Percentiles rank a stretch among this genome's conserved stretches.
Evolutionary conservation across 2,113 vertebrate species (phyloP).

Genomic region (Columba janthina): DNA sequence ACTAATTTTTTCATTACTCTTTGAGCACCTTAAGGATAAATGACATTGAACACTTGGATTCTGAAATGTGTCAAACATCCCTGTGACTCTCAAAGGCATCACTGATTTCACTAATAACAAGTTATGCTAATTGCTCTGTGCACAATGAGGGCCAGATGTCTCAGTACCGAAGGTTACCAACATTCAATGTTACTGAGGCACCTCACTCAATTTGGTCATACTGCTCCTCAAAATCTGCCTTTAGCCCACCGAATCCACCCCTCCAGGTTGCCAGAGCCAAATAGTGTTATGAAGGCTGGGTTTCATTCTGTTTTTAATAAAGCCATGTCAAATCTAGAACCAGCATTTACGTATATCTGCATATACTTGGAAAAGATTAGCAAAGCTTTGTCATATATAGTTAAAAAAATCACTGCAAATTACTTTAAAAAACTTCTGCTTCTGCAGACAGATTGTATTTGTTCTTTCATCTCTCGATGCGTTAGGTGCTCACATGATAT

Average conservation of each 20-base stretch:
- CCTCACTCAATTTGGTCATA: neutral
- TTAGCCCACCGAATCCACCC: neutral
- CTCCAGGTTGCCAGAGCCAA: neutral
- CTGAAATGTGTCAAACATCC: conserved; percentile 14
- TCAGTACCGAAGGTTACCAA: neutral
- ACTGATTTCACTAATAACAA: conserved; percentile 18
- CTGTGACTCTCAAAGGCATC: neutral
- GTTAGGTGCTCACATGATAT: neutral
- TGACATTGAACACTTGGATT: neutral
- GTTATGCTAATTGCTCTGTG: neutral
- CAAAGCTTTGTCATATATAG: neutral
- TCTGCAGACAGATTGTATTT: neutral
- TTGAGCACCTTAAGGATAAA: conserved; percentile 18
- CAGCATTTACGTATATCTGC: neutral
- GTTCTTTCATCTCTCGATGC: neutral
- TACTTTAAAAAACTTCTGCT: neutral
- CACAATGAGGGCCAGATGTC: neutral
- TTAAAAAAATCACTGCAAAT: neutral
- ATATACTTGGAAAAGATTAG: neutral
- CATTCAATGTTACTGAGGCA: neutral
- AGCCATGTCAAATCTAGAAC: neutral
- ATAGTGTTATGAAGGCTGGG: neutral
- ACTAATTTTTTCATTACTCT: conserved; percentile 34
- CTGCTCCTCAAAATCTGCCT: neutral
- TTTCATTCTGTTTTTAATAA: conserved; percentile 3